phyloP scores from a whole-genome alignment of 2,888 invertebrate genomes.

The Xanthostigma xanthostigma region DNA sequence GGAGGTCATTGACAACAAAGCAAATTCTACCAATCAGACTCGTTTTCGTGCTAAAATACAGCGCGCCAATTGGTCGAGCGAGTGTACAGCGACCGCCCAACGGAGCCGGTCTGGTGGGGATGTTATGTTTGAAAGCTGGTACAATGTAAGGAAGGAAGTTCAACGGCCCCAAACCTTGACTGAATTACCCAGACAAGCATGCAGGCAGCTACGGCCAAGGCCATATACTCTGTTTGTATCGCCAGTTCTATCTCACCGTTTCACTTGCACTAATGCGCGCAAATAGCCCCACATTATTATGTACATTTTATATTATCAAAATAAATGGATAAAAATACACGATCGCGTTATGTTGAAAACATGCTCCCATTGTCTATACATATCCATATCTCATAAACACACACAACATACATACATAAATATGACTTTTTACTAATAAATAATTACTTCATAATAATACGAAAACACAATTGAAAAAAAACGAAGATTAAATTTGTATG shows the following conservation, averaged over 20 bases:
- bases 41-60: conserved; percentile 33
- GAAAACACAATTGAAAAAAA: too few species aligned
- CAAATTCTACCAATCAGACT: conserved; percentile 34
- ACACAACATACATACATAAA: background rate
- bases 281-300: conserved; percentile 22
- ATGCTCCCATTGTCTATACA: conserved; percentile 3
- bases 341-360: conserved; percentile 4
- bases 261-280: conserved; percentile 26
- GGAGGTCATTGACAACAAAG: conserved; percentile 69
- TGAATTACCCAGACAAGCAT: conserved; percentile 53
- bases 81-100: conserved; percentile 28
- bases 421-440: too few species aligned
- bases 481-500: too few species aligned
- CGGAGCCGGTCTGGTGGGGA: conserved; percentile 24
- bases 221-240: conserved; percentile 39
- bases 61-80: conserved; percentile 22
- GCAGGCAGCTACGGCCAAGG: conserved; percentile 43
- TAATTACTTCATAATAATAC: background rate
- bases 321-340: conserved; percentile 1
- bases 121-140: conserved; percentile 18
- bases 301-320: background rate
- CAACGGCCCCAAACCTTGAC: conserved; percentile 77
- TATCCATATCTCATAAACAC: background rate
- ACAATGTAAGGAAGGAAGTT: conserved; percentile 37
- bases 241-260: conserved; percentile 18